A percentile compares a stretch with the other conserved stretches of the same genome.
These are phyloP conservation scores for Rhamphomyia laevipes DNA, from an alignment of 2,888 invertebrate species.

Conservation along the genomic window DNA sequence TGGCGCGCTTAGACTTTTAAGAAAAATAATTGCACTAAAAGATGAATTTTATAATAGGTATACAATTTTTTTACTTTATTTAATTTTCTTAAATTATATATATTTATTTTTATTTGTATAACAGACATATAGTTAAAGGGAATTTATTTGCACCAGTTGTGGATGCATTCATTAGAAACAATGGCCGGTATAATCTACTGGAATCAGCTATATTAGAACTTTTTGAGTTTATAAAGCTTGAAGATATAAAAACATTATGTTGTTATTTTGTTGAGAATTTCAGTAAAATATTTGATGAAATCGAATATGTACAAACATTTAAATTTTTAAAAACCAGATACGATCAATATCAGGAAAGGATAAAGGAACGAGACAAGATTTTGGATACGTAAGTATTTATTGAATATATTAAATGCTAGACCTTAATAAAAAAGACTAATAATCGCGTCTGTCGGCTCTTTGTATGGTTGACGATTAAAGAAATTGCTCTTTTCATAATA, in stretches of 20 bases:
- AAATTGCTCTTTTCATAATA: too few relatives aligned
- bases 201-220: conserved; percentile 98
- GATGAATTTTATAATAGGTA: conserved; percentile 91
- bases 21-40: conserved; percentile 92
- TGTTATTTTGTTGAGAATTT: conserved; percentile 94
- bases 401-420: too few relatives aligned
- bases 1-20: conserved; percentile 91
- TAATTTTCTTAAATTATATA: neutral
- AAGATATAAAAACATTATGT: conserved; percentile 82
- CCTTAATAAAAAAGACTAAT: too few relatives aligned
- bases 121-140: conserved; percentile 81
- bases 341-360: conserved; percentile 83
- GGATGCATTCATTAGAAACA: conserved; percentile 92
- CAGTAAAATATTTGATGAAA: conserved; percentile 84
- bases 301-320: conserved; percentile 98
- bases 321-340: conserved; percentile 78
- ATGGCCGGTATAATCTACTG: conserved; percentile 94
- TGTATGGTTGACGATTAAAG: too few relatives aligned
- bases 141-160: conserved; percentile 93
- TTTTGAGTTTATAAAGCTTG: conserved; percentile 96
- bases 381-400: conserved; percentile 49
- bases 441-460: too few relatives aligned
- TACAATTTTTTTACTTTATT: neutral
- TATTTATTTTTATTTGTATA: conserved; percentile 3
- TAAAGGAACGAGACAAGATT: conserved; percentile 74